phyloP scores from a whole-genome alignment of 2,113 vertebrate species.

The Gallinago media region DNA sequence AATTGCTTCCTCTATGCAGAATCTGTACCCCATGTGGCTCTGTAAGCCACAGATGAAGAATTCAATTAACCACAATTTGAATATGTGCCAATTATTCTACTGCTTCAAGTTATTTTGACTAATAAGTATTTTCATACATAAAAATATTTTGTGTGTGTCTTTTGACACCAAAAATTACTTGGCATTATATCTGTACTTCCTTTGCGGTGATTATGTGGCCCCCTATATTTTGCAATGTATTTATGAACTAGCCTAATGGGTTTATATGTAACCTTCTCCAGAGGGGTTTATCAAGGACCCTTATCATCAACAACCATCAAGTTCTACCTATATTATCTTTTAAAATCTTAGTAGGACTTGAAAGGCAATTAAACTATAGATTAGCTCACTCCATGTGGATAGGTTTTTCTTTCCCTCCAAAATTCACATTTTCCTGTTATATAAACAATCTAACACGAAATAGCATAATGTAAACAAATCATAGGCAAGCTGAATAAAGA shows the following conservation, averaged over 20 bases:
- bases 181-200: not conserved
- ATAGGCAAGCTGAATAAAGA: not conserved
- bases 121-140: slow-evolving; percentile 62
- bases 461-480: not conserved
- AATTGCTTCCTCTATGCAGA: slow-evolving; percentile 81
- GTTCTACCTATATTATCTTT: not conserved
- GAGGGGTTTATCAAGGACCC: not conserved
- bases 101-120: slow-evolving; percentile 70
- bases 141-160: slow-evolving; percentile 31
- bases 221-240: not conserved
- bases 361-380: not conserved
- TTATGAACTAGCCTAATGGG: not conserved
- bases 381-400: not conserved
- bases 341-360: not conserved
- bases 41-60: slow-evolving; percentile 75
- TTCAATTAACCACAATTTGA: slow-evolving; percentile 81
- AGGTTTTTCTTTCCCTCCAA: not conserved
- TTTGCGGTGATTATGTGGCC: not conserved
- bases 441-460: not conserved
- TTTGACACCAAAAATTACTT: slow-evolving; percentile 32
- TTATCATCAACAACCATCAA: not conserved
- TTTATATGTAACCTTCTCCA: not conserved
- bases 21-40: slow-evolving; percentile 76
- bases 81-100: slow-evolving; percentile 75
- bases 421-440: not conserved